Evolutionary conservation across 2,113 vertebrate species (phyloP), one percentile per base, ranked within the genome.

Genomic region (Abramis brama): DNA sequence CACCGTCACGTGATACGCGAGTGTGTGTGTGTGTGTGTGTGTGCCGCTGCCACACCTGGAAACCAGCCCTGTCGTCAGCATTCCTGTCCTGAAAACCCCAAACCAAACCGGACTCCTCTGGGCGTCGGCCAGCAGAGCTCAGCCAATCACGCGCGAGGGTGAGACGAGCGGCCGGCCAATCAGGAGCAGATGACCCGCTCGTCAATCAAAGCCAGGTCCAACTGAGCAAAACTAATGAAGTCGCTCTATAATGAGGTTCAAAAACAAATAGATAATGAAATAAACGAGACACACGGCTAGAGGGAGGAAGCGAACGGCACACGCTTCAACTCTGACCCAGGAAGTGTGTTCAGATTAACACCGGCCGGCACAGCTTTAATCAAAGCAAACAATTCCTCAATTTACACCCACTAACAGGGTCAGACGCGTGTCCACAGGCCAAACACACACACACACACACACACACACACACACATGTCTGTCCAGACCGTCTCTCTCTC

Each of bases 51-150:
- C 93, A 92, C 96, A 97, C 96, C 96, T 96, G 95, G 95, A 94
- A 96, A 96, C 95, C 90, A 91, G 86, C 89, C 93, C 91, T 95
- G 93, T 90, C 89, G 91, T 94, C 92, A 94, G 92, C 91, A 94
- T 95, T 97, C 95, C 91, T 96, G 93, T 86, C 89, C 91, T 92
- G 93, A 92, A 94, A 95, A 95, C 93, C 89, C 91, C 92, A 94
- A 94, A 94, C 92, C 91, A 93, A 94, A 94, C 88, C 93, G 93
- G 91, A 94, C 94, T 93, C 79, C 91, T 91, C 93, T 97, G 95
- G 95, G 95, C 92, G 1, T 68, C 64, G 30, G 15, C 30, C 3
- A 8, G 66, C 59, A 43, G 43, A 43, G 43, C 85, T 73, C 33
- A 57, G 91, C 92, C 93, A 94, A 95, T 93, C 86, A 86, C 71